These are phyloP conservation scores for Brienomyrus brachyistius DNA, from an alignment of 2,113 vertebrate species.

Conservation along the genomic window DNA sequence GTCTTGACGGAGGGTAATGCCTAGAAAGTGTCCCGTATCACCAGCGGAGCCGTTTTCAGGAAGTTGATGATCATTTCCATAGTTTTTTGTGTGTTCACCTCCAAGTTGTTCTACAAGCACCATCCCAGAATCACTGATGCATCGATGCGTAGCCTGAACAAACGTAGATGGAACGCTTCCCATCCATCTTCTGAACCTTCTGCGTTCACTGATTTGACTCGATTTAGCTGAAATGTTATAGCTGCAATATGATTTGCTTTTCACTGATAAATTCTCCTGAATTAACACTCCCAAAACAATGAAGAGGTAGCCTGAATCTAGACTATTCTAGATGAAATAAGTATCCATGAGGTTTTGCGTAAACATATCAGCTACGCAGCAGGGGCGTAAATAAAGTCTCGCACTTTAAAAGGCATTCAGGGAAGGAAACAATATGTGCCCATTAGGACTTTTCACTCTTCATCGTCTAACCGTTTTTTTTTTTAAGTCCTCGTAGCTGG, in stretches of 20 bases:
- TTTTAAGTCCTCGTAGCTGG: background rate
- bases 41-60: background rate
- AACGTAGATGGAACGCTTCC: background rate
- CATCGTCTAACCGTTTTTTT: background rate
- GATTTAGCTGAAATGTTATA: background rate
- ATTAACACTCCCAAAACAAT: background rate
- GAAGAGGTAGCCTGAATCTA: background rate
- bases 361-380: background rate
- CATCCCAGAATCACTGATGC: background rate
- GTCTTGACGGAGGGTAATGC: too few relatives aligned
- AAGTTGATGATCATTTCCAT: background rate
- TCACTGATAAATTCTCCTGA: background rate
- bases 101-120: background rate
- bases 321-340: background rate
- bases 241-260: background rate
- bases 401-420: background rate
- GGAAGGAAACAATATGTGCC: background rate
- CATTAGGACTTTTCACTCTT: background rate
- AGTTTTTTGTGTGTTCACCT: background rate
- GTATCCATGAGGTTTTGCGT: background rate
- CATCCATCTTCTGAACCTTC: background rate
- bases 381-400: background rate
- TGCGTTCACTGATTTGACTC: background rate
- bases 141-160: background rate
- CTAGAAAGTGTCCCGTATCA: background rate